Conservation (phyloP, 1,140 invertebrate species). For the Steinernema feltiae region DNA sequence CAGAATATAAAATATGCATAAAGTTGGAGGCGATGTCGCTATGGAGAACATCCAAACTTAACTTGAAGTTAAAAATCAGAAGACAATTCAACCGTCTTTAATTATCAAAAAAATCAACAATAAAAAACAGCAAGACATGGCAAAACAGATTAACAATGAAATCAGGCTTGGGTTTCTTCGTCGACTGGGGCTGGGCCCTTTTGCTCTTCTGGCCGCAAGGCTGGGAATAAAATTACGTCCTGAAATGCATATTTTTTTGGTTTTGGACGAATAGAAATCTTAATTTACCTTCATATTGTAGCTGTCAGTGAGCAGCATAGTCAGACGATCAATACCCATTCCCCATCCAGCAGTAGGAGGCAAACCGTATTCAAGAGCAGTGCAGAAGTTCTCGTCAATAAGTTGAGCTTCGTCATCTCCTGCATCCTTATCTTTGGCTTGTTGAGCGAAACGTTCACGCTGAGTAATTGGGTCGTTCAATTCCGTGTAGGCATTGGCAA, state of each 20-base stretch:
- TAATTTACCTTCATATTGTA: slow-evolving; percentile 82
- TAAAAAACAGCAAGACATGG: background rate
- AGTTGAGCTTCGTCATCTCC: slow-evolving; percentile 97
- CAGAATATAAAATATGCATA: too few species aligned
- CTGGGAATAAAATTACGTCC: slow-evolving; percentile 68
- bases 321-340: slow-evolving; percentile 86
- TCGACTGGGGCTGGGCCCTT: background rate
- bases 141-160: background rate
- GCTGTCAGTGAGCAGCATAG: slow-evolving; percentile 95
- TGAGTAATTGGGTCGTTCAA: too few species aligned
- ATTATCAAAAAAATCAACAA: too few species aligned
- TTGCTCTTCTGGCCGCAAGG: slow-evolving; percentile 65
- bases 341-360: slow-evolving; percentile 98
- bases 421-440: slow-evolving; percentile 83
- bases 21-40: too few species aligned
- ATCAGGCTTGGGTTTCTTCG: background rate
- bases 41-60: too few species aligned
- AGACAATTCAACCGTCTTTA: too few species aligned
- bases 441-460: too few species aligned
- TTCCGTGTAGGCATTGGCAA: too few species aligned
- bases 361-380: slow-evolving; percentile 92
- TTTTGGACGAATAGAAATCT: slow-evolving; percentile 22
- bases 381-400: slow-evolving; percentile 94
- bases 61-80: too few species aligned
- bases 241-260: slow-evolving; percentile 37